Evolutionary conservation across 1,140 invertebrate genomes (phyloP).

Genomic region (Drosophila tani): DNA sequence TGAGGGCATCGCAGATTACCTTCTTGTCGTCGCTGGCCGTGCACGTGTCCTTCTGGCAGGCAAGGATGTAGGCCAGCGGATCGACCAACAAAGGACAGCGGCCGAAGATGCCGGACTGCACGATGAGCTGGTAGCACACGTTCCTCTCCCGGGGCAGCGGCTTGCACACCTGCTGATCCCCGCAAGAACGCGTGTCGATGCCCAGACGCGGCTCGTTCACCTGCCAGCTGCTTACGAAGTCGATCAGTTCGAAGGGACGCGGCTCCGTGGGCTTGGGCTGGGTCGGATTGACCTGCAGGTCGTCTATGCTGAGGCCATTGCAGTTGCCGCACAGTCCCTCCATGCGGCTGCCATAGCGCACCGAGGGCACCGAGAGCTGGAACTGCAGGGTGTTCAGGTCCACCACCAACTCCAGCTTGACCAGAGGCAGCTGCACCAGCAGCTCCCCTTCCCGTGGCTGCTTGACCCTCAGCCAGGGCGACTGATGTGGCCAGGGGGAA

Average conservation of each 20-base stretch:
- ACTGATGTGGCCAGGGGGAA: constrained; percentile 12
- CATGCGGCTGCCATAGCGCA: constrained; percentile 17
- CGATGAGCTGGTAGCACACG: constrained; percentile 15
- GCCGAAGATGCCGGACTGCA: constrained; percentile 16
- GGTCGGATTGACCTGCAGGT: constrained; percentile 5
- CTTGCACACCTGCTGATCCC: constrained; percentile 8
- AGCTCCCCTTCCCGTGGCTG: neutral
- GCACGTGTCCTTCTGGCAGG: constrained; percentile 21
- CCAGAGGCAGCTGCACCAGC: constrained; percentile 12
- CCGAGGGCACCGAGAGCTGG: constrained; percentile 10
- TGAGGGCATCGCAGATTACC: constrained; percentile 3
- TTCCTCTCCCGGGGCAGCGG: constrained; percentile 2
- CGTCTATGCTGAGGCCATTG: constrained; percentile 16
- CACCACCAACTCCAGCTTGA: constrained; percentile 14
- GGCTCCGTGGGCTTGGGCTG: constrained; percentile 7
- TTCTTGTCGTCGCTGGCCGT: neutral
- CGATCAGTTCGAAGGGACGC: constrained; percentile 1
- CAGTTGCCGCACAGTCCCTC: constrained; percentile 26
- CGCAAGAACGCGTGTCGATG: constrained; percentile 2
- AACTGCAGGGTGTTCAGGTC: constrained; percentile 11
- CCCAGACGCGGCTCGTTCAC: constrained; percentile 16
- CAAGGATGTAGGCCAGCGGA: constrained; percentile 11
- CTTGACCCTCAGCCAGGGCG: constrained; percentile 9
- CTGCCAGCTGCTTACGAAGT: constrained; percentile 22
- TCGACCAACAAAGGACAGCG: constrained; percentile 15